Evolutionary conservation across 1,140 invertebrate genomes (phyloP).

Genomic region (Lepidostoma basale): DNA sequence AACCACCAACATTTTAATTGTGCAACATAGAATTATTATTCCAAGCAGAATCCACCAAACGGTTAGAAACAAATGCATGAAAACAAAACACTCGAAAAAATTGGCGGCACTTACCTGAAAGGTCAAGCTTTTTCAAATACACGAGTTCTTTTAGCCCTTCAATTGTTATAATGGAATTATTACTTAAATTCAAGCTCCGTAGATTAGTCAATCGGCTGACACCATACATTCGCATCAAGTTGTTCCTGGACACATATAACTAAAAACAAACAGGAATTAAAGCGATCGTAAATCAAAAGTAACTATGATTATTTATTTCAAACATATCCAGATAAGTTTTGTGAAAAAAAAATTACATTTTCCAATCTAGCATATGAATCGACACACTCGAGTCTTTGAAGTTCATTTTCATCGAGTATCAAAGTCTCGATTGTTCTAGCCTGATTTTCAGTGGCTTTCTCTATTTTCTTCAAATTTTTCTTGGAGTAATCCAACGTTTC

Average conservation of each 20-base stretch:
- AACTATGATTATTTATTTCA: no score
- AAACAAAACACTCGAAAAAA: no score
- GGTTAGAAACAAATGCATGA: no score
- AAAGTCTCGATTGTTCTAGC: constrained; percentile 72
- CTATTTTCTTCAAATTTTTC: constrained; percentile 75
- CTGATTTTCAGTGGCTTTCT: constrained; percentile 69
- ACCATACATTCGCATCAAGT: constrained; percentile 84
- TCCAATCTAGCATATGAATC: constrained; percentile 79
- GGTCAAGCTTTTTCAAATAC: constrained; percentile 74
- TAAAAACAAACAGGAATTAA: constrained; percentile 51
- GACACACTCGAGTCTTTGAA: constrained; percentile 85
- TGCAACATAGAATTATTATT: no score
- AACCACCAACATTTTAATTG: no score
- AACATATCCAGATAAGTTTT: no score
- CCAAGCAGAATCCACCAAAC: no score
- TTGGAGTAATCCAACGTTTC: constrained; percentile 69
- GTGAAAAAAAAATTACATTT: constrained; percentile 77
- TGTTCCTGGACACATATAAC: constrained; percentile 84
- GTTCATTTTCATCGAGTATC: constrained; percentile 84
- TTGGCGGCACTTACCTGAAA: constrained; percentile 59
- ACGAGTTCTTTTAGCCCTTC: constrained; percentile 86
- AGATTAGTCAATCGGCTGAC: constrained; percentile 79
- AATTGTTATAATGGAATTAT: constrained; percentile 87
- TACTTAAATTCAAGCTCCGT: constrained; percentile 80
- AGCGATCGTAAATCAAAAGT: no score